phyloP scores from a whole-genome alignment of 1,140 invertebrate genomes.

The Myzus persicae region DNA sequence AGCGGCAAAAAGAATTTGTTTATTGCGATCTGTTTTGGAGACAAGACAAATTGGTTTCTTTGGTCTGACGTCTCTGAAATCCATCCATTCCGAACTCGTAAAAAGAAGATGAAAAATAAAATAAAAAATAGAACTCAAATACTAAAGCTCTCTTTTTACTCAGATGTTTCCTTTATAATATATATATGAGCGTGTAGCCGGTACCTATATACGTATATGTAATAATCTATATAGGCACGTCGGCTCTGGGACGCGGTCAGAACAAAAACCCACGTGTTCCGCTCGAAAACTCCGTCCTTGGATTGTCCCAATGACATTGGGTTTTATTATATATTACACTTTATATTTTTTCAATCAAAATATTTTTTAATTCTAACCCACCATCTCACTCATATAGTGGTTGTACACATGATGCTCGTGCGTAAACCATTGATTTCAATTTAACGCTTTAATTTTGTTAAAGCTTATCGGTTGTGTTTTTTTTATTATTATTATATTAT shows the following conservation, averaged over 20 bases:
- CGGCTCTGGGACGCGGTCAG: not conserved
- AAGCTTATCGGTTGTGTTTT: conserved; percentile 19
- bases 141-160: not conserved
- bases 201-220: not conserved
- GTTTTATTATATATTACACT: conserved; percentile 38
- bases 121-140: not conserved
- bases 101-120: not conserved
- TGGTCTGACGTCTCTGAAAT: not conserved
- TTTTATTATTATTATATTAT: not conserved
- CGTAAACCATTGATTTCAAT: conserved; percentile 48
- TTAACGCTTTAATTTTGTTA: conserved; percentile 54
- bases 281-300: conserved; percentile 55
- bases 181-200: not conserved
- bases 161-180: conserved; percentile 23
- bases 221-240: not conserved
- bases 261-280: conserved; percentile 50
- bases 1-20: conserved; percentile 28
- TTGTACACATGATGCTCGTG: not conserved
- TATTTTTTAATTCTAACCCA: conserved; percentile 35
- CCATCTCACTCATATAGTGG: not conserved
- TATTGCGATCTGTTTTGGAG: conserved; percentile 47
- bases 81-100: not conserved
- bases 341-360: conserved; percentile 45
- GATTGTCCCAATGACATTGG: conserved; percentile 45
- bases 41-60: conserved; percentile 51